Conservation (phyloP, 2,888 invertebrate species). For the Pachymerium ferrugineum region DNA sequence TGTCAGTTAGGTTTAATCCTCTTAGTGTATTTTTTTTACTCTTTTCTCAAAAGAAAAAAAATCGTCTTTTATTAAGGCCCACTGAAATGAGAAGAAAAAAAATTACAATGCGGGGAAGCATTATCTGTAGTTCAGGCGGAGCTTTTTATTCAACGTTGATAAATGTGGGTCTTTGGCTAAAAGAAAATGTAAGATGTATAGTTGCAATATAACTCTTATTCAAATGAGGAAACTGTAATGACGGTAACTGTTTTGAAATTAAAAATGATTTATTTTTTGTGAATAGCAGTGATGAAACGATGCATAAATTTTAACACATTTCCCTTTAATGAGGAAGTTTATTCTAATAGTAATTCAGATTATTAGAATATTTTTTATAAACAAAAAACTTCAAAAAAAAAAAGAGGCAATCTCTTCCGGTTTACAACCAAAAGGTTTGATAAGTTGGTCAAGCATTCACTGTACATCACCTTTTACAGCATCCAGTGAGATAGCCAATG, state of each 20-base stretch:
- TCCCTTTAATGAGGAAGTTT: too few species aligned
- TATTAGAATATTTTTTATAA: background rate
- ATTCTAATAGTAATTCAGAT: too few species aligned
- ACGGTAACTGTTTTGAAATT: background rate
- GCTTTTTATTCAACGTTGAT: background rate
- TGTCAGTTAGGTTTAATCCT: too few species aligned
- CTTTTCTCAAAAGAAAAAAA: too few species aligned
- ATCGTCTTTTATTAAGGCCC: too few species aligned
- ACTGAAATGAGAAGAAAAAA: too few species aligned
- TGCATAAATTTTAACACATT: too few species aligned
- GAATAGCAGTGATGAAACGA: too few species aligned
- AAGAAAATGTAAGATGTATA: background rate
- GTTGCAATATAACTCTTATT: background rate
- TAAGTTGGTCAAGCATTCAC: background rate
- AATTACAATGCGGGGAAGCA: background rate
- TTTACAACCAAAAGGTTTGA: background rate
- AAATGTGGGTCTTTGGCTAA: background rate
- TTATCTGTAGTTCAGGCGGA: background rate
- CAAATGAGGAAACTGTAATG: background rate
- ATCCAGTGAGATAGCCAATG: constrained; percentile 2
- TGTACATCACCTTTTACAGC: background rate
- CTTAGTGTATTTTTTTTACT: too few species aligned
- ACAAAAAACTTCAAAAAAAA: background rate
- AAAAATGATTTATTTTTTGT: background rate
- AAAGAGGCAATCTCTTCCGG: background rate